A percentile compares a stretch with the other conserved stretches of the same genome.
Conservation (phyloP, 2,113 vertebrate genomes). For the Myrmecophaga tridactyla region DNA sequence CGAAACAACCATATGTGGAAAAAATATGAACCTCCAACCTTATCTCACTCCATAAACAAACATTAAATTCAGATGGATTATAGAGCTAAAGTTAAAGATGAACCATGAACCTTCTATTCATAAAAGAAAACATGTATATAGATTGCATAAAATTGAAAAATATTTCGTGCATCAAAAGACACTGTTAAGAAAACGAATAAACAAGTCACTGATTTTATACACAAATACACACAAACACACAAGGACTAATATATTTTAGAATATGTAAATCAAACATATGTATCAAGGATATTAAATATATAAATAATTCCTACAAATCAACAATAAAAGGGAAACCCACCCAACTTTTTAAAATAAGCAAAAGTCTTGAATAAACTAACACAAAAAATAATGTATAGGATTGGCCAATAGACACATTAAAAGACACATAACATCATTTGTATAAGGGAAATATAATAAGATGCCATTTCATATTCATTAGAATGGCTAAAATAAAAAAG, state of each 20-base stretch:
- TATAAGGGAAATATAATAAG: background rate
- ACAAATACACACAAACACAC: background rate
- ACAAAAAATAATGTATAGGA: too few relatives aligned
- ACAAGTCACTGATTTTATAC: too few relatives aligned
- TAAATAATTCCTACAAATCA: too few relatives aligned
- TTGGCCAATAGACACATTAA: too few relatives aligned
- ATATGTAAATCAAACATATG: background rate
- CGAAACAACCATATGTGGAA: too few relatives aligned
- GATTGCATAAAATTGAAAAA: conserved; percentile 13
- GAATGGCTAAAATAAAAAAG: too few relatives aligned
- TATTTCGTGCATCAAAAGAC: background rate
- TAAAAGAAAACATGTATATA: background rate
- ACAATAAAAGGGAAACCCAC: too few relatives aligned
- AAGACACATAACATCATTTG: background rate
- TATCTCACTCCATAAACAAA: background rate
- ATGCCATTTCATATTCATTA: background rate
- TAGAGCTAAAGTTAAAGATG: background rate
- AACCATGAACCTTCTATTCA: background rate
- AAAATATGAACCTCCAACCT: background rate
- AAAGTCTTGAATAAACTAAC: too few relatives aligned
- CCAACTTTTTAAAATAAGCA: too few relatives aligned
- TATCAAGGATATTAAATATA: background rate
- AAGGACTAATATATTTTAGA: conserved; percentile 5
- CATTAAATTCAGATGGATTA: background rate
- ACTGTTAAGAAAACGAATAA: too few relatives aligned